Percentiles rank a stretch among this genome's conserved stretches.
phyloP scores from a whole-genome alignment of 2,888 invertebrate species.

The Salpingus planirostris region DNA sequence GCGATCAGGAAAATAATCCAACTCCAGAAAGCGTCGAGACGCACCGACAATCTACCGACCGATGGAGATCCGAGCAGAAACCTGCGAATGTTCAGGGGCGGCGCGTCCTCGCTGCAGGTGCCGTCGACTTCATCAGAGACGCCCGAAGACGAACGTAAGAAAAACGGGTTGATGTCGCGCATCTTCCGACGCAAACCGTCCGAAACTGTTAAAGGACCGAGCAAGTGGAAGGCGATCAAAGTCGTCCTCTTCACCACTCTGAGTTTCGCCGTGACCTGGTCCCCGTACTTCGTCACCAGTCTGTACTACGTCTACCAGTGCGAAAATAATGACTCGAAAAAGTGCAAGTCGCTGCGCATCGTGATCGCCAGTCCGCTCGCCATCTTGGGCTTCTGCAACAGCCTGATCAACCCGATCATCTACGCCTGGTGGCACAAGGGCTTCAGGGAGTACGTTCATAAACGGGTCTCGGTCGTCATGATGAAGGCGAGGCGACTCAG shows the following conservation, averaged over 20 bases:
- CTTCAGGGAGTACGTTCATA: conserved; percentile 46
- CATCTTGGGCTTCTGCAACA: conserved; percentile 52
- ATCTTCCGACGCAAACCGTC: conserved; percentile 22
- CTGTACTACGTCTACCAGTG: conserved; percentile 44
- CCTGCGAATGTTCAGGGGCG: conserved; percentile 25
- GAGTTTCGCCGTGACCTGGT: conserved; percentile 54
- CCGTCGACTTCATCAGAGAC: conserved; percentile 1
- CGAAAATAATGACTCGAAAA: conserved; percentile 19
- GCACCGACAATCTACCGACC: conserved; percentile 11
- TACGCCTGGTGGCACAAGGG: conserved; percentile 67
- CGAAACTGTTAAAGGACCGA: conserved; percentile 29
- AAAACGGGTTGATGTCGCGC: conserved; percentile 19
- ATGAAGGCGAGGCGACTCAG: conserved; percentile 11
- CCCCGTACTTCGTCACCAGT: conserved; percentile 52
- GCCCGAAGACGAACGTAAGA: conserved; percentile 10
- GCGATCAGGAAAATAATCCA: conserved; percentile 50
- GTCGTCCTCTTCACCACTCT: conserved; percentile 54
- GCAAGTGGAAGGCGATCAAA: conserved; percentile 54
- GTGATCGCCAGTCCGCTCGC: conserved; percentile 52
- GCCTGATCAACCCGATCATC: conserved; percentile 55
- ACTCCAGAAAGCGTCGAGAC: conserved; percentile 28
- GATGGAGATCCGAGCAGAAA: conserved; percentile 8
- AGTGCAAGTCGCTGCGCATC: conserved; percentile 44
- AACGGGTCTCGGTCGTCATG: conserved; percentile 29
- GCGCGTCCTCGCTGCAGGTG: background rate